Percentiles rank a stretch among this genome's conserved stretches.
phyloP scores from a whole-genome alignment of 2,888 invertebrate genomes.

The Tinea semifulvella region DNA sequence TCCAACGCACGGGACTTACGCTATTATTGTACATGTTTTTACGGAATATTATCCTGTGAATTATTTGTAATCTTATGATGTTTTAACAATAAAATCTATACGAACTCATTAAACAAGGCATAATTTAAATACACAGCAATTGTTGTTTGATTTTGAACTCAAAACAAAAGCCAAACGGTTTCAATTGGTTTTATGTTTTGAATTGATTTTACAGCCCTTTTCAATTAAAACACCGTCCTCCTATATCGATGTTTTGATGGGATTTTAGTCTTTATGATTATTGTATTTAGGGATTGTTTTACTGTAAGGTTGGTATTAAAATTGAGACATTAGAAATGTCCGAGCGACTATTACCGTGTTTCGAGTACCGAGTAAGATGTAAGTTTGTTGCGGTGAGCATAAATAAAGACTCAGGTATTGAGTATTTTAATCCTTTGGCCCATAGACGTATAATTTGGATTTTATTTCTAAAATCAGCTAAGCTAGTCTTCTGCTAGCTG shows the following conservation, averaged over 20 bases:
- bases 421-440: too few relatives aligned
- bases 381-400: constrained; percentile 52
- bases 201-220: constrained; percentile 21
- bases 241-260: not conserved
- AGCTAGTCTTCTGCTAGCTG: too few relatives aligned
- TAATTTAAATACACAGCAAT: constrained; percentile 49
- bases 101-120: constrained; percentile 65
- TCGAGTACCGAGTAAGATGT: constrained; percentile 66
- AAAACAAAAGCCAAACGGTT: constrained; percentile 1
- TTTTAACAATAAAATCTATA: constrained; percentile 27
- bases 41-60: not conserved
- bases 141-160: constrained; percentile 23
- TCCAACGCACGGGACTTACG: not conserved
- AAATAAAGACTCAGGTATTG: constrained; percentile 55
- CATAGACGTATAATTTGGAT: too few relatives aligned
- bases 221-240: constrained; percentile 23
- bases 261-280: not conserved
- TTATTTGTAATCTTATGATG: constrained; percentile 20
- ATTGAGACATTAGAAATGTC: constrained; percentile 66
- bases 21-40: not conserved
- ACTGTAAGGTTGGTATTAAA: constrained; percentile 27
- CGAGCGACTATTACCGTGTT: constrained; percentile 61
- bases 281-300: constrained; percentile 28
- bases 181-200: not conserved
- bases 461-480: too few relatives aligned